Evolutionary conservation across 2,888 invertebrate genomes (phyloP).

Genomic region (Drosophila neonasuta): DNA sequence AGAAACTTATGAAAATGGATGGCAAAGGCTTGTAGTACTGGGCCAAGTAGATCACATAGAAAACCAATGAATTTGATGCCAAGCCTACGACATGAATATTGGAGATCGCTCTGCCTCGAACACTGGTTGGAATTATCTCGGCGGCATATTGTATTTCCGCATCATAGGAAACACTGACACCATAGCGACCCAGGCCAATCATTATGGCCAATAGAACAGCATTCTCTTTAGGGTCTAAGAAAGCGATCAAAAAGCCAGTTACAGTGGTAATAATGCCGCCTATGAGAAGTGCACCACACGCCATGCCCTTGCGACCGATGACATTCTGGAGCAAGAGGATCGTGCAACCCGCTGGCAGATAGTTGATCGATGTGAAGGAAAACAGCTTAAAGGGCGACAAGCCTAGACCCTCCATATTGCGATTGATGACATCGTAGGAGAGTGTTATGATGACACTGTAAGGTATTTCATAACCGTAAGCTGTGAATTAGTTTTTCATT

Average conservation of each 20-base stretch:
- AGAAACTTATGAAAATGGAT: conserved; percentile 83
- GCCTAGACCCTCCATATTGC: conserved; percentile 84
- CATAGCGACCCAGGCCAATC: conserved; percentile 84
- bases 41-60: conserved; percentile 84
- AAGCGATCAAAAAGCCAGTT: conserved; percentile 82
- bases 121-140: conserved; percentile 85
- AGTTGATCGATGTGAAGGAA: conserved; percentile 83
- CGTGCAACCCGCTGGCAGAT: conserved; percentile 83
- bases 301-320: conserved; percentile 84
- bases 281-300: conserved; percentile 83
- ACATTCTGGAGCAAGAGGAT: conserved; percentile 80
- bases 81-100: conserved; percentile 85
- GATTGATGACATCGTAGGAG: conserved; percentile 84
- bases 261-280: conserved; percentile 83
- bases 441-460: conserved; percentile 84
- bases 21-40: conserved; percentile 83
- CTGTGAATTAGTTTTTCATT: background rate
- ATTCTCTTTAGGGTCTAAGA: conserved; percentile 75
- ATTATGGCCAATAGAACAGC: conserved; percentile 82
- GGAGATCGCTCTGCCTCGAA: conserved; percentile 85
- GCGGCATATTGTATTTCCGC: conserved; percentile 86
- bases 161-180: conserved; percentile 85
- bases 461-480: too few relatives aligned
- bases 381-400: conserved; percentile 84
- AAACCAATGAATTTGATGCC: conserved; percentile 84